Base-by-base conservation (phyloP, 2,113 vertebrate species). In the Malurus alboscapulatus region DNA sequence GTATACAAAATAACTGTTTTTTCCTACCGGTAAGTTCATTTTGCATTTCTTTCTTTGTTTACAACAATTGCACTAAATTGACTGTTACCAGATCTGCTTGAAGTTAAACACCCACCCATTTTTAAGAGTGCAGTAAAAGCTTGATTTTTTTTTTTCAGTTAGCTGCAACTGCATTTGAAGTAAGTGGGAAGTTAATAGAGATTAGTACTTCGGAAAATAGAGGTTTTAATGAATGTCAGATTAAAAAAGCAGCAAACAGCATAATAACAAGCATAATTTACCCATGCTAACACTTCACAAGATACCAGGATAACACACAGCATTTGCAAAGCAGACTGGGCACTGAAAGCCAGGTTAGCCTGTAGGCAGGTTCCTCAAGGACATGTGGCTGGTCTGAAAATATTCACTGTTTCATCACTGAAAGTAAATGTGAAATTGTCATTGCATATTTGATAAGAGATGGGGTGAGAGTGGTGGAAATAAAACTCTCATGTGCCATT, bases 11-110 rank as follows among this genome's bases (percentile, higher is more conserved):
- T 96, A 98, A 97, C 96, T 98, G 98, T 87, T 99, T 99, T 97
- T 99, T 99, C 96, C 98, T 99, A 93, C 99, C 99, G 86, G 99
- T 99, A 97, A 99, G 99, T 98, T 79, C 12, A 45, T 80, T 59
- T 81, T 13, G 17, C 36, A 59, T 94, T 61, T 15, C 25, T 51
- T 45, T 88, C 17, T 79, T n/a, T 92, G 38, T 95, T 78, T 91
- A 79, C 42, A 86, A 75, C 30, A 51, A 78, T 76, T 68, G 38
- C 10, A 20, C 47, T 91, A 63, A 87, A 90, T 57, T 74, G 69
- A 51, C 36, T 95, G 58, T 75, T 91, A 36, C 32, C 24, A 18
- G 19, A 54, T 80, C 67, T 91, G 30, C 90, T 94, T 77, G 82
- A 88, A 69, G 69, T 87, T 72, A 96, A 94, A 82, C 77, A 84